Base-by-base conservation (phyloP, 2,797 vertebrate genomes). In the Galaxias olidus region DNA sequence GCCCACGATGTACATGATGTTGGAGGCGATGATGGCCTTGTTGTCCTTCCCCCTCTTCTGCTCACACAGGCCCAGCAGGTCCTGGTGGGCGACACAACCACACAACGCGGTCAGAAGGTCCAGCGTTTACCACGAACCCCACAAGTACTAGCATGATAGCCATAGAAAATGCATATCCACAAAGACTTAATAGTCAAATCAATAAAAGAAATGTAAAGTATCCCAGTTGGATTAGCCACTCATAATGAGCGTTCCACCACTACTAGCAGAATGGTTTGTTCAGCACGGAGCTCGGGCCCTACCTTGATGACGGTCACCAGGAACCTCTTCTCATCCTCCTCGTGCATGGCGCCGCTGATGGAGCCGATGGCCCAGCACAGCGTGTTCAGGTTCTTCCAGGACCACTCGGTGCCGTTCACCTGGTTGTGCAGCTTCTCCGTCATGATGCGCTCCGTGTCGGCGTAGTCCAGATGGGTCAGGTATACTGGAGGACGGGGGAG, bases 1-100 rank as follows among this genome's bases (percentile, higher is more conserved):
- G 75, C 97, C 97, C 59, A 99, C 97, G 69, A 99, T 98, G 66
- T 99, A 99, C 97, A 98, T 99, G 79, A 98, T 99, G 89, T 99
- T 98, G 73, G 97, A 99, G 77, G 97, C 97, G 40, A 99, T 98
- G 84, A 98, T 99, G 80, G 97, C 97, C 92, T 99, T 99, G 80
- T 99, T 99, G 90, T 98, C 97, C 88, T 98, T 99, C 41, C 97
- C 97, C 88, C 97, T 90, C 79, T 99, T 99, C 88, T 99, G 97
- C 87, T 98, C 97, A 68, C 97, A 99, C 63, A 99, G 94, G 75
- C 97, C 97, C 89, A 98, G 88, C 50, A 98, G 91, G 85, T 99
- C 97, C 97, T 99, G 58, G 73, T 99, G 58, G 73, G 13, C 74
- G 13, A 61, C 9, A 48, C 61, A 70, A 64, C 42, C 15, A 15